phyloP scores from a whole-genome alignment of 2,888 invertebrate genomes.

The Aricia artaxerxes region DNA sequence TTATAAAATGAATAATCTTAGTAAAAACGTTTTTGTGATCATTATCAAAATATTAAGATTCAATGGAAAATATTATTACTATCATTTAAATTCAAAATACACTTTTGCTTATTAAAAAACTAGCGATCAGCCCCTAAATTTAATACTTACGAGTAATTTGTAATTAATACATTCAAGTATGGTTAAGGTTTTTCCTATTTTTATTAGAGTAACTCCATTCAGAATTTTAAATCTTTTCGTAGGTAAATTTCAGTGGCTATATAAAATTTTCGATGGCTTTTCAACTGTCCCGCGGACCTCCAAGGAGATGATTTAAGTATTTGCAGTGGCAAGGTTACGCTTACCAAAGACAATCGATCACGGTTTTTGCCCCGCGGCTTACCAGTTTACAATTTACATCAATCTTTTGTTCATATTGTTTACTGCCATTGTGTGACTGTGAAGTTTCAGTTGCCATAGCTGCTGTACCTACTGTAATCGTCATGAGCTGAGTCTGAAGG shows the following conservation, averaged over 20 bases:
- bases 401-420: constrained; percentile 6
- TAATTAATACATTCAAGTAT: no score
- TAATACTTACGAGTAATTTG: no score
- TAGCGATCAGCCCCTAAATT: no score
- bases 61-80: no score
- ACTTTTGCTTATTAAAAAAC: no score
- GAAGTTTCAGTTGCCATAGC: background rate
- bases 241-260: background rate
- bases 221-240: no score
- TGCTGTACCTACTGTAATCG: background rate
- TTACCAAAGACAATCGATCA: constrained; percentile 14
- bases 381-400: constrained; percentile 2
- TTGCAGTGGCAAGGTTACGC: constrained; percentile 20
- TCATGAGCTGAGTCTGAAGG: background rate
- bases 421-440: constrained; percentile 4
- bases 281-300: background rate
- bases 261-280: background rate
- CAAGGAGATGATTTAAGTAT: constrained; percentile 19
- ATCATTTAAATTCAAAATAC: no score
- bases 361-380: background rate
- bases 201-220: no score
- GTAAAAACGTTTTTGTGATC: no score
- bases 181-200: no score
- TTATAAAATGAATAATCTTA: no score
- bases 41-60: no score